phyloP scores from a whole-genome alignment of 2,888 invertebrate species.

The Ornithoptera alexandrae region DNA sequence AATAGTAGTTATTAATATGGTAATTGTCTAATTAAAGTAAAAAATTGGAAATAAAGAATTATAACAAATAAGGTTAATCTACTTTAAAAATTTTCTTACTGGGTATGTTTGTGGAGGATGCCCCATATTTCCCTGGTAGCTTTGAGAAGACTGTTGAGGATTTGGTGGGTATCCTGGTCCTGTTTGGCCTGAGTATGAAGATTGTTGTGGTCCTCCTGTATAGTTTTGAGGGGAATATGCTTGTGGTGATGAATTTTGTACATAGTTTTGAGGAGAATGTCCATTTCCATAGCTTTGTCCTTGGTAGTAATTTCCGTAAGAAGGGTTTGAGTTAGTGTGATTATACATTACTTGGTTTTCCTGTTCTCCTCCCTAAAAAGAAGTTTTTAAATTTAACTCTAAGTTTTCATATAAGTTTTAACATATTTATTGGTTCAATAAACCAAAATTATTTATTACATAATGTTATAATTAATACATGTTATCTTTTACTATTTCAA shows the following conservation, averaged over 20 bases:
- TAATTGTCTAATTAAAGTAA: too few relatives aligned
- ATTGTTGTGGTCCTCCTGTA: constrained; percentile 56
- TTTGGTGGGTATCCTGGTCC: constrained; percentile 67
- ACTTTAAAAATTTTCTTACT: constrained; percentile 45
- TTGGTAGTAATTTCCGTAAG: constrained; percentile 72
- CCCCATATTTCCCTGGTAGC: constrained; percentile 66
- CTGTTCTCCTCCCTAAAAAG: constrained; percentile 67
- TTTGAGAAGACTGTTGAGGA: constrained; percentile 68
- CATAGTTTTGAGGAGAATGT: constrained; percentile 71
- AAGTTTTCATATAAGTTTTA: not conserved
- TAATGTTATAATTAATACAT: too few relatives aligned
- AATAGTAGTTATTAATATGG: too few relatives aligned
- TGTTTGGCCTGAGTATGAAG: constrained; percentile 58
- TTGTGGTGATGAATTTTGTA: constrained; percentile 61
- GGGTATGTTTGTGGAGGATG: constrained; percentile 78
- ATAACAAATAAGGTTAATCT: not conserved
- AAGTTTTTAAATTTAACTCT: not conserved
- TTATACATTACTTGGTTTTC: constrained; percentile 71
- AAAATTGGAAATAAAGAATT: too few relatives aligned
- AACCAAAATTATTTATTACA: too few relatives aligned
- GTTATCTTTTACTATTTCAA: not conserved
- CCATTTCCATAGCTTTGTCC: constrained; percentile 73
- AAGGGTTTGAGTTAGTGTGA: constrained; percentile 65
- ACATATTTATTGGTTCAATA: not conserved
- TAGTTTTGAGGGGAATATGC: constrained; percentile 69